Base-by-base conservation (phyloP, 1,140 invertebrate genomes). In the Drosophila tropicalis region DNA sequence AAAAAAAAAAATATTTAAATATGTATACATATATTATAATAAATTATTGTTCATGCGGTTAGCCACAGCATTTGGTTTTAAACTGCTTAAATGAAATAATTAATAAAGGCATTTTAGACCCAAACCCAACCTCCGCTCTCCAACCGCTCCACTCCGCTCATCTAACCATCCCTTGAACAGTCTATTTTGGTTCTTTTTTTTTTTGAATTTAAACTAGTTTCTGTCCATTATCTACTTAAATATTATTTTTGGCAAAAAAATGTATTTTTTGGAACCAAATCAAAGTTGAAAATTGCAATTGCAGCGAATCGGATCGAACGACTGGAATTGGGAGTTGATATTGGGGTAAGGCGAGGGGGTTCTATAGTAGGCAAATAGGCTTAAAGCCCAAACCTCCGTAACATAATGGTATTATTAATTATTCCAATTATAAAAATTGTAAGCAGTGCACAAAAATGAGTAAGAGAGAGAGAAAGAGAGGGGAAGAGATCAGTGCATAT, bases 381-480 rank as follows among this genome's bases (percentile, higher is more conserved):
- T 90, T 90, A 90, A 90, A 83, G 83, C 87, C 70, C 83, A 62
- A 62, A 57, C 62, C 64, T 62, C 29, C 70, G 62, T 40, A 57
- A 74, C 79, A 87, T 90, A 90, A 90, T 90, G 83, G 87, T 87
- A 90, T 90, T 90, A 90, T 90, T 90, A 90, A 90, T 90, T 90
- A 90, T 90, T 90, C 87, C 87, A 90, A 90, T 90, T 90, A 90
- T 90, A 90, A 90, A 90, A 87, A 90, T 83, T 83, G 83, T 87
- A 89, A 89, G 84, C 76, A 84, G 76, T 19, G 58, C 66, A 61
- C 71, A 77, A 68, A 70, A 66, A 60, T 69, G 32, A 34, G 55
- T 32, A 7, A 17, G 44, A n/a, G 44, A 22, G 25, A 5, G 32
- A 34, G 55, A n/a, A 2, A 15, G 44, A n/a, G 44, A 22, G 29